phyloP scores from a whole-genome alignment of 1,140 invertebrate genomes.

The Macrocentrus cingulum region DNA sequence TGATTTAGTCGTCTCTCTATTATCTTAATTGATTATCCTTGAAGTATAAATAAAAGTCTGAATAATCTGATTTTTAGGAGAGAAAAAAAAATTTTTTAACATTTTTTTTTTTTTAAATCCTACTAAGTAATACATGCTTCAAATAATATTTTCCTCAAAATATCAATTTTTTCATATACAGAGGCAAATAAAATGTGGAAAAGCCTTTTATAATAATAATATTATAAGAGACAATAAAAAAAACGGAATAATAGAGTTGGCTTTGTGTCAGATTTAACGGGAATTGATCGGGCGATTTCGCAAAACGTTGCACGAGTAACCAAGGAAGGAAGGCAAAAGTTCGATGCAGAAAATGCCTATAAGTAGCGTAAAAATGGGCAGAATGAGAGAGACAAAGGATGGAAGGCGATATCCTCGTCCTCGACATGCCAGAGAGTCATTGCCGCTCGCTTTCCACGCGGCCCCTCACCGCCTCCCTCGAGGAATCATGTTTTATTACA shows the following conservation, averaged over 20 bases:
- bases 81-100: too few species aligned
- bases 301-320: slow-evolving; percentile 16
- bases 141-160: too few species aligned
- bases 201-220: too few species aligned
- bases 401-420: slow-evolving; percentile 19
- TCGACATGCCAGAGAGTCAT: slow-evolving; percentile 18
- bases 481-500: slow-evolving; percentile 34
- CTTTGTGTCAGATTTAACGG: neutral
- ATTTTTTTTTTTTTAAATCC: too few species aligned
- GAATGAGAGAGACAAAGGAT: neutral
- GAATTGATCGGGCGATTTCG: slow-evolving; percentile 11
- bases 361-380: neutral
- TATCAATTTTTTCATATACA: too few species aligned
- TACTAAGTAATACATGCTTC: too few species aligned
- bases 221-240: too few species aligned
- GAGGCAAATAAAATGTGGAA: too few species aligned
- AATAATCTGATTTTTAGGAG: too few species aligned
- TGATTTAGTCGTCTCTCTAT: slow-evolving; percentile 12
- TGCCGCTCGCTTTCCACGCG: neutral
- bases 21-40: slow-evolving; percentile 15
- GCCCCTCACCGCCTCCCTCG: neutral
- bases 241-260: too few species aligned
- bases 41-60: neutral
- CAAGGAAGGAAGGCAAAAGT: slow-evolving; percentile 9
- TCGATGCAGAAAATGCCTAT: neutral